Conservation (phyloP, 2,113 vertebrate species). For the Gallinago jamesoni region DNA sequence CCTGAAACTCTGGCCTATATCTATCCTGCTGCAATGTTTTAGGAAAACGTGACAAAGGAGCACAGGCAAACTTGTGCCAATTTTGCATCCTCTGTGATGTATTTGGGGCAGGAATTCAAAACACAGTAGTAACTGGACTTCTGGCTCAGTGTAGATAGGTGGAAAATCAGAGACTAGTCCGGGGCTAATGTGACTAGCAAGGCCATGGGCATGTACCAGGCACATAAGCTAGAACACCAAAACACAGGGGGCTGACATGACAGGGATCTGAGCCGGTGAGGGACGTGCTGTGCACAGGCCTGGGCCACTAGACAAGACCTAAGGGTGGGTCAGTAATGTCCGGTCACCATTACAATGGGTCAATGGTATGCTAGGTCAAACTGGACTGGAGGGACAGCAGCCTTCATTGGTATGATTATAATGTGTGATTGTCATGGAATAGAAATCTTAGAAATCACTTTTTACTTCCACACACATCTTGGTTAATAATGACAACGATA, state of each 20-base stretch:
- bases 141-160: not conserved
- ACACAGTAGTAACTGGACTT: not conserved
- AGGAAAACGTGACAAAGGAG: not conserved
- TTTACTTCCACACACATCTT: not conserved
- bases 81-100: not conserved
- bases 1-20: not conserved
- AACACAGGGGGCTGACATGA: fast-evolving
- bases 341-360: fast-evolving
- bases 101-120: not conserved
- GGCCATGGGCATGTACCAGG: not conserved
- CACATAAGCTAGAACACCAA: not conserved
- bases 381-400: not conserved
- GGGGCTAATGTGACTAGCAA: not conserved
- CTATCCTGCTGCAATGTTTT: not conserved
- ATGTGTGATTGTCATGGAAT: not conserved
- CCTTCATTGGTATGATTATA: fast-evolving
- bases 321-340: not conserved
- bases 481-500: not conserved
- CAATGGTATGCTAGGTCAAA: not conserved
- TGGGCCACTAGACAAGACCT: not conserved
- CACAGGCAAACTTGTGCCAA: not conserved
- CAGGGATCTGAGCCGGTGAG: not conserved
- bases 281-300: fast-evolving
- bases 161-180: not conserved
- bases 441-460: not conserved